A percentile compares a stretch with the other conserved stretches of the same genome.
Conservation (phyloP, 2,888 invertebrate genomes). For the Baccha elongata region DNA sequence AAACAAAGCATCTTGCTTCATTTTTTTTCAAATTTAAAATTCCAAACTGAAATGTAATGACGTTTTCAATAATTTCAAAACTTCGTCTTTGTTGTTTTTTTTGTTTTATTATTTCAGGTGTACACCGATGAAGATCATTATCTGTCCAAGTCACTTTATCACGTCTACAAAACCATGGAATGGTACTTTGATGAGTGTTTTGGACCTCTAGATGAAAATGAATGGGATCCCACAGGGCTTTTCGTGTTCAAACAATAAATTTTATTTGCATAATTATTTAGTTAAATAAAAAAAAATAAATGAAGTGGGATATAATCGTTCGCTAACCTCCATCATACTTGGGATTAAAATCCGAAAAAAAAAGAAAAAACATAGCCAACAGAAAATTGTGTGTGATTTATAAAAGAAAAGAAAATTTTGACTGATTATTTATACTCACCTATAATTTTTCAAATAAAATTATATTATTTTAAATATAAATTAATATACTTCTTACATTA, state of each 20-base stretch:
- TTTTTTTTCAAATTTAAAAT: no score
- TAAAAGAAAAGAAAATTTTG: conserved; percentile 51
- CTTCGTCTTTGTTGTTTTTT: no score
- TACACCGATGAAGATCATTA: conserved; percentile 94
- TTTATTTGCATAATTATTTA: conserved; percentile 38
- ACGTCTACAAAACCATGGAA: conserved; percentile 93
- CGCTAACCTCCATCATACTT: conserved; percentile 42
- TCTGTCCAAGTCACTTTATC: conserved; percentile 88
- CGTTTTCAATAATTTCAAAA: no score
- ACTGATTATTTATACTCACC: conserved; percentile 67
- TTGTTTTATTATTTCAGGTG: conserved; percentile 84
- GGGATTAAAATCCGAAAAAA: no score
- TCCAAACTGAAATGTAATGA: no score
- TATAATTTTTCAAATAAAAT: conserved; percentile 42
- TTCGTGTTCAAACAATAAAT: conserved; percentile 82
- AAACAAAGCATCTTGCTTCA: no score
- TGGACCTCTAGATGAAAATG: conserved; percentile 87
- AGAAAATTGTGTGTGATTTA: conserved; percentile 58
- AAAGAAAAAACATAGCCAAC: conserved; percentile 1
- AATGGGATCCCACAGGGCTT: conserved; percentile 86
- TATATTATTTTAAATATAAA: conserved; percentile 4
- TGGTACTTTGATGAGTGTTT: conserved; percentile 94
- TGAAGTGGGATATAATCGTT: conserved; percentile 42
- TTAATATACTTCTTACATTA: conserved; percentile 6
- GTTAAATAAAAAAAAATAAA: background rate